phyloP scores from a whole-genome alignment of 2,888 invertebrate genomes.

The Hirtodrosophila histrioides region DNA sequence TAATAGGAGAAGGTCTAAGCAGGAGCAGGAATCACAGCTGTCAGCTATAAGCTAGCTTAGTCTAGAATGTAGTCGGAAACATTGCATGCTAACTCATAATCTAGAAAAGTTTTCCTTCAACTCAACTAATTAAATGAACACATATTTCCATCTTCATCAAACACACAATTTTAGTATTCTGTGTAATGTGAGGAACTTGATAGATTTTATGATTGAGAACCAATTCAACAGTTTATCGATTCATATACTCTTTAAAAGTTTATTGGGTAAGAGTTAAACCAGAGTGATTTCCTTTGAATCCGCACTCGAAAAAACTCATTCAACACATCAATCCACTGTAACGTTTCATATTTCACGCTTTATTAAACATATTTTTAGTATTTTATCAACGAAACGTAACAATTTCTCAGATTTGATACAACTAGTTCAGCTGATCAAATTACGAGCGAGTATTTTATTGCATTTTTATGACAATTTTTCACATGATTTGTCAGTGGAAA shows the following conservation, averaged over 20 bases:
- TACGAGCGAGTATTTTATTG: conserved; percentile 64
- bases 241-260: no score
- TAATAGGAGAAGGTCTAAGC: conserved; percentile 37
- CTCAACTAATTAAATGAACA: no score
- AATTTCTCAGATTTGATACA: conserved; percentile 12
- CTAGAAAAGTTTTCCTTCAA: no score
- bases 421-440: conserved; percentile 59
- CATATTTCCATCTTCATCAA: no score
- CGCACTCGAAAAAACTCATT: conserved; percentile 2
- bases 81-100: no score
- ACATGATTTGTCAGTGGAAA: conserved; percentile 66
- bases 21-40: conserved; percentile 21
- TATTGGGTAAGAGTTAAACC: no score
- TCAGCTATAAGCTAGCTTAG: neutral
- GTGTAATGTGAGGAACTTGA: no score
- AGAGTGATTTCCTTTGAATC: no score
- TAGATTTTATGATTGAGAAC: no score
- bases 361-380: conserved; percentile 29
- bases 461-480: conserved; percentile 78
- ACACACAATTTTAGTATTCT: no score
- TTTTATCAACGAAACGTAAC: conserved; percentile 7
- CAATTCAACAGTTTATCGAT: no score
- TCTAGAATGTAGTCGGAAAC: no score
- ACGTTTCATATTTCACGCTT: conserved; percentile 29
- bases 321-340: conserved; percentile 12